Base-by-base conservation (phyloP, 1,140 invertebrate species). In the Pachypeltis micranthus region DNA sequence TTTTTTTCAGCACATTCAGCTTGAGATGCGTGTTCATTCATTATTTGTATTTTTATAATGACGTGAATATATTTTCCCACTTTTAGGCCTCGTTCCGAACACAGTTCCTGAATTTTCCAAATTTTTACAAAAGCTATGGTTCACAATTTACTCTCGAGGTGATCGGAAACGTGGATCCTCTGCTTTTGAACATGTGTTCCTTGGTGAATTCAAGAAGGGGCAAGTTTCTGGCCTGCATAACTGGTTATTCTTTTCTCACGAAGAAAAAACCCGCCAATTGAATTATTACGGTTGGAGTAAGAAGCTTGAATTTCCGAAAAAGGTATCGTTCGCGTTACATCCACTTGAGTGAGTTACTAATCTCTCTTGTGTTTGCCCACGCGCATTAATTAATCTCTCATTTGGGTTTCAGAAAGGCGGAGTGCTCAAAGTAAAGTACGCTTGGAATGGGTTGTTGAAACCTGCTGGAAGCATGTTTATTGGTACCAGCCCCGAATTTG, bases 401-500 rank as follows among this genome's bases (percentile, higher is more conserved):
- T 70, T 74, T 71, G n/a, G n/a, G 74, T 71, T 65, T 61, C 71
- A 82, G 80, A 89, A 90, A 81, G 87, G 85, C 54, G 79, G 80
- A 25, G 80, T 91, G n/a, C 34, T 91, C 12, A 91, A 91, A 72
- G 72, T 86, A 19, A 85, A 87, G 62, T 86, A 90, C 65, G 82
- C 79, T 34, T 88, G 89, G 76, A 81, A 85, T 70, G 81, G 81
- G 0, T 74, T 83, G 1, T 79, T 84, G 61, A 95, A 94, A 73
- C 85, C 86, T 0, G 84, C 87, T 0, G 85, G 85, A 25, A 81
- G 83, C 1, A 80, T 94, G 75, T 93, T 95, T 69, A 80, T 96
- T 64, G 93, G 93, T 24, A 93, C 90, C 1, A 93, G 90, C 63
- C 93, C 93, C 0, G 93, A 96, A 77, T 79, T 96, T 67, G 93